A percentile compares a stretch with the other conserved stretches of the same genome.
Conservation (phyloP, 2,888 invertebrate genomes). For the Portevinia maculata region DNA sequence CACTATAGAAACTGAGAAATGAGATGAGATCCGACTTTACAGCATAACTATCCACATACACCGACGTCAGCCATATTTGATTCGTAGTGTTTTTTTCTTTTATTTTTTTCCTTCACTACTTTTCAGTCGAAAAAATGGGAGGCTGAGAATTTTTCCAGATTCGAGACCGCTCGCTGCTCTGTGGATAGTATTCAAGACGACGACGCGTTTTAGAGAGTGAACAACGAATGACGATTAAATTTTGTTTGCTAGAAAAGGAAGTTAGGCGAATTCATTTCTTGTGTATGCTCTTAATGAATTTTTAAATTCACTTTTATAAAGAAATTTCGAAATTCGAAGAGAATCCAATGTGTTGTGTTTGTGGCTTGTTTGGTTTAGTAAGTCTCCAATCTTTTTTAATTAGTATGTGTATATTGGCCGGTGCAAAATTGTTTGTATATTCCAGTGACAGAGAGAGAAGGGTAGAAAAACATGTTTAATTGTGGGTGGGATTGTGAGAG, state of each 20-base stretch:
- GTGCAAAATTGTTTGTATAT: constrained; percentile 59
- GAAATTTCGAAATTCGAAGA: constrained; percentile 34
- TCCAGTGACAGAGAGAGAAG: constrained; percentile 47
- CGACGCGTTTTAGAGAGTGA: constrained; percentile 63
- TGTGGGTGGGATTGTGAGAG: constrained; percentile 2
- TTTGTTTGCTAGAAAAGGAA: constrained; percentile 18
- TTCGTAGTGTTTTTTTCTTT: constrained; percentile 34
- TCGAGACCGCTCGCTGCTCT: constrained; percentile 50
- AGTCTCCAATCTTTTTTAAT: constrained; percentile 40
- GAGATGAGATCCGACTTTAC: constrained; percentile 59
- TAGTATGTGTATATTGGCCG: constrained; percentile 28
- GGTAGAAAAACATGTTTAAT: neutral
- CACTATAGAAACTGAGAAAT: constrained; percentile 7
- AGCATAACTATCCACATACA: constrained; percentile 46
- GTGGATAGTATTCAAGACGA: constrained; percentile 24
- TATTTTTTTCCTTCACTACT: constrained; percentile 47
- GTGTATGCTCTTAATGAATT: constrained; percentile 46
- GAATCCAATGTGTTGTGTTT: neutral
- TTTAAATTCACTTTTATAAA: neutral
- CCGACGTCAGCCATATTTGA: constrained; percentile 70
- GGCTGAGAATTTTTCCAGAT: constrained; percentile 42
- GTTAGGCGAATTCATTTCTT: constrained; percentile 6
- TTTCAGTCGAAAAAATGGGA: constrained; percentile 62
- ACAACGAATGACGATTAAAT: constrained; percentile 60
- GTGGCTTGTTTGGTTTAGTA: constrained; percentile 1